Percentiles rank a stretch among this genome's conserved stretches.
phyloP scores from a whole-genome alignment of 2,797 vertebrate genomes.

The Molothrus ater region DNA sequence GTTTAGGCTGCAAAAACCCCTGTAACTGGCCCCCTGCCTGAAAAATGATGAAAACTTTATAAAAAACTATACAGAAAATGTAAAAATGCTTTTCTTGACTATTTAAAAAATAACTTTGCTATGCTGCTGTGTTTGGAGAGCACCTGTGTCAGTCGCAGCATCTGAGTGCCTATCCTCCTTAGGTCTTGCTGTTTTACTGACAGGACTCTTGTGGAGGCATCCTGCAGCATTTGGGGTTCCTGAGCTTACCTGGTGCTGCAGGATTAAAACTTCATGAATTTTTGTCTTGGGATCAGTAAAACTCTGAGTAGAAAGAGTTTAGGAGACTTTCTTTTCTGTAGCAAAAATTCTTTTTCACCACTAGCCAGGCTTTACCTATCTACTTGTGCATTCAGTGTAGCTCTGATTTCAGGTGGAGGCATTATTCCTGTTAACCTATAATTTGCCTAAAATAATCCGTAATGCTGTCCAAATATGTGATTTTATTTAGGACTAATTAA shows the following conservation, averaged over 20 bases:
- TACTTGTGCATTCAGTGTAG: background rate
- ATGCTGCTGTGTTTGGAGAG: background rate
- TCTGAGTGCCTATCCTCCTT: background rate
- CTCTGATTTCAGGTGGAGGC: background rate
- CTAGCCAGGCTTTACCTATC: background rate
- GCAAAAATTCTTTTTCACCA: background rate
- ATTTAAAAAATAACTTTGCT: background rate
- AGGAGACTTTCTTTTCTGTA: background rate
- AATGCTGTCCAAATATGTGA: background rate
- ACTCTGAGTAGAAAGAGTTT: background rate
- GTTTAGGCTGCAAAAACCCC: background rate
- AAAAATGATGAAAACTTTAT: background rate
- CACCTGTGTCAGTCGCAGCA: background rate
- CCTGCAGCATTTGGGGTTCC: background rate
- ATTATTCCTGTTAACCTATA: background rate
- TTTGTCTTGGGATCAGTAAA: background rate
- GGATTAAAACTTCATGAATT: background rate
- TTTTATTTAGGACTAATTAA: conserved; percentile 30
- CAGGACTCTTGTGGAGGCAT: background rate
- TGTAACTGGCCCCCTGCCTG: background rate
- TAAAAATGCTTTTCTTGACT: background rate
- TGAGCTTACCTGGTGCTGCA: background rate
- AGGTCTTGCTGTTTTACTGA: background rate
- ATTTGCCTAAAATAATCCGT: conserved; percentile 11
- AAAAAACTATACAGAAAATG: background rate